These are phyloP conservation scores for Rambutsinella grinnellia DNA, from an alignment of 2,888 invertebrate species.

Conservation along the genomic window DNA sequence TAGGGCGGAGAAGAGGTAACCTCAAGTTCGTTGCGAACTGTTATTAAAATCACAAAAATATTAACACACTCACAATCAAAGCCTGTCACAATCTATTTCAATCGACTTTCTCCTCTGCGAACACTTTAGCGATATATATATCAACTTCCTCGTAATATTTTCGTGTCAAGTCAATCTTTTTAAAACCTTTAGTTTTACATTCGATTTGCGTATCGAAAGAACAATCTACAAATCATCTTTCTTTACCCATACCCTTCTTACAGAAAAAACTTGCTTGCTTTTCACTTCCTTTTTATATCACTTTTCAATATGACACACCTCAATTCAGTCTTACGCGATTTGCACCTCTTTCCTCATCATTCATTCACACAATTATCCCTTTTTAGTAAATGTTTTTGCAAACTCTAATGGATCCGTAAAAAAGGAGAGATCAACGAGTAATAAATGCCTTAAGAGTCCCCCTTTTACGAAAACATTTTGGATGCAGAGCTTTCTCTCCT, in stretches of 20 bases:
- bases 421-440: conserved; percentile 53
- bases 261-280: conserved; percentile 5
- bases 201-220: no score
- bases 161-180: no score
- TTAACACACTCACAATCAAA: conserved; percentile 45
- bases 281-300: not conserved
- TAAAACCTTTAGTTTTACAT: no score
- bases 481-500: no score
- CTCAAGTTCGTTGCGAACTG: conserved; percentile 20
- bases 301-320: conserved; percentile 39
- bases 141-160: no score
- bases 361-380: conserved; percentile 32
- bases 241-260: no score
- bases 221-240: no score
- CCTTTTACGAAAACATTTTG: conserved; percentile 50
- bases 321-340: conserved; percentile 47
- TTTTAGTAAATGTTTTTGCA: conserved; percentile 2
- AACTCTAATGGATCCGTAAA: conserved; percentile 54
- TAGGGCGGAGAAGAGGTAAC: conserved; percentile 26
- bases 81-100: no score
- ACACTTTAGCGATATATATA: no score
- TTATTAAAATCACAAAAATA: conserved; percentile 45
- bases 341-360: conserved; percentile 34
- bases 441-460: conserved; percentile 54
- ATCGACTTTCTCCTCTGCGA: no score